Evolutionary conservation across 1,140 invertebrate species (phyloP), one percentile per base, ranked within the genome.

Genomic region (Drosophila funebris): DNA sequence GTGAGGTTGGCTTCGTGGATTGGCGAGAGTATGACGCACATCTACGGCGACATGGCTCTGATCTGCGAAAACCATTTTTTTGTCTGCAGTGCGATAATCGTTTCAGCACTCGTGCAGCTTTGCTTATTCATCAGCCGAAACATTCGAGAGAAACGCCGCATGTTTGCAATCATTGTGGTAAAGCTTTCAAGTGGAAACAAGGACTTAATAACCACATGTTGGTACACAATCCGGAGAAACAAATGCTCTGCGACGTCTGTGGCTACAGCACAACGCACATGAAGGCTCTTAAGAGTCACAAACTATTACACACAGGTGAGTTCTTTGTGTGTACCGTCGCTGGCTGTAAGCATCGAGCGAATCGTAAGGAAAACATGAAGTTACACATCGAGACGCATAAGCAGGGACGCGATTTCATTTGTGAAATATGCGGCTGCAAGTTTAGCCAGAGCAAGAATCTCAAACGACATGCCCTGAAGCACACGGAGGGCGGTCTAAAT

Each of bases 111-210:
- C 90, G 92, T 63, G 93, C 93, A 7, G 92, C 93, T 14, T 75
- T 94, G 9, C 92, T 91, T 18, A 79, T 93, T 18, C 94, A 94
- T 78, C 73, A 92, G 22, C 94, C 94, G 2, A 94, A 94, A 64
- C 94, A 94, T 74, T 93, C 93, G 0, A 92, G 83, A 7, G 92
- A 93, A 68, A 93, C 92, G 29, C 94, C 94, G 2, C 94, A 93
- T 88, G 92, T 93, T 0, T 95, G 94, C 73, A 88, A 92, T 11
- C 85, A 93, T 27, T 95, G 94, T 78, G 87, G 92, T n/a, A 93
- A 93, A 76, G 93, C 93, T 13, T 95, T 95, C 79, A 94, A 94
- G 68, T 94, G 94, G 94, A 94, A 94, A 37, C 93, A 94, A 82
- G 93, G 93, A 0, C 88, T 95, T 1, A 94, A 93, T 70, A 93